Evolutionary conservation across 2,113 vertebrate genomes (phyloP), one percentile per base, ranked within the genome.

Genomic region (Indicator indicator): DNA sequence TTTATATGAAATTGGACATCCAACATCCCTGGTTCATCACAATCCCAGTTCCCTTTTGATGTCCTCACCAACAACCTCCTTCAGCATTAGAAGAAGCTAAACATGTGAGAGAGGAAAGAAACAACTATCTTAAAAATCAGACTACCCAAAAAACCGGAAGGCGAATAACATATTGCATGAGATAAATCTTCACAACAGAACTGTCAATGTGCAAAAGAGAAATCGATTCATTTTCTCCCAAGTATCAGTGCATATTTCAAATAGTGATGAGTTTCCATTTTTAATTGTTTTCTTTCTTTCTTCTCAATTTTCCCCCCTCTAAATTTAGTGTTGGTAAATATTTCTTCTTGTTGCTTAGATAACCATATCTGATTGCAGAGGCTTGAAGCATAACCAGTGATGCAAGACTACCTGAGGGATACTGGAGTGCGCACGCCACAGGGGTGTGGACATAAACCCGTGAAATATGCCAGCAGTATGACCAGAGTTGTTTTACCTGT

Each of bases 381-480:
- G 32, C 38, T 52, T 73, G 82, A 83, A 90, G 92, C 2, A 0
- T 91, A 89, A 93, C 63, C 0, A 1, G 50, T 93, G 82, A 92
- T 89, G 83, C 91, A 96, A 96, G 72, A 85, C 1, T 8, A 85
- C 74, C 80, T 52, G 78, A 91, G 84, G 94, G 89, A 94, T 78
- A 83, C 40, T 28, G 11, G 69, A 74, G 69, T 2, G 14, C 8
- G 2, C 74, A 59, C 6, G 1, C 75, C 58, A 72, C 36, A 86
- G 50, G 89, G 88, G 93, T 56, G 95, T 94, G 95, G 91, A 68
- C 89, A 44, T 88, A 91, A 96, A 94, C 21, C 75, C 48, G 48
- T 92, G 89, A 92, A 93, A 64, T 93, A 78, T 91, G 89, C 78
- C 7, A 4, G 84, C 67, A 76, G 16, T 82, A 54, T 75, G 92